Base-by-base conservation (phyloP, 2,888 invertebrate genomes). In the Cephus nigrinus region DNA sequence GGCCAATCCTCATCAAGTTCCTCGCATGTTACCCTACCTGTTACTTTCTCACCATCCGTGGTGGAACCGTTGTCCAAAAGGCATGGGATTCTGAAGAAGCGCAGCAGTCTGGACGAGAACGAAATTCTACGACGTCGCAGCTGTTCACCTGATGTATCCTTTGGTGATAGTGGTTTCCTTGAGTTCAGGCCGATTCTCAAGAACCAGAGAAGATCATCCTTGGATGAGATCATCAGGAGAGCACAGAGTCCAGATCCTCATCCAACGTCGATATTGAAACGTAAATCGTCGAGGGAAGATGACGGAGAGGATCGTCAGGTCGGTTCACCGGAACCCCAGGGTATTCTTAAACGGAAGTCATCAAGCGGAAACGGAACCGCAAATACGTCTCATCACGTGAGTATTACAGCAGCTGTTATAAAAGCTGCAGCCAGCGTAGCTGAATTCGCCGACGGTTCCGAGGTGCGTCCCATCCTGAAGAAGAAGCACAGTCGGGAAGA, bases 11-110 rank as follows among this genome's bases (percentile, higher is more conserved):
- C 87, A 72, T 83, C 84, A 30, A 84, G 79, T 78, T 86, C 90
- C 31, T 85, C 89, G 55, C 92, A 91, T 31, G 84, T 93, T 79
- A 93, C 94, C 34, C 95, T 96, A 34, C 96, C 96, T 12, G 96
- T 96, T 5, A 96, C 96, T n/a, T 96, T 96, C 92, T 96, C 96
- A 11, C 95, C 96, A 1, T 95, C 93, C 87, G 96, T 96, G 77
- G 92, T 95, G 74, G 96, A 96, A 87, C 93, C 94, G 30, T 93
- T 94, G 40, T 93, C 94, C 78, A 94, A 95, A 83, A 94, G 95
- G 77, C 96, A 96, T 90, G 96, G 96, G 73, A 97, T 97, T 88
- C 92, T 96, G 82, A 97, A 97, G 91, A 97, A 97, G 92, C 94
- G 96, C 55, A 94, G 96, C 78, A 97, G 97, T 87, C 92, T 97